These are phyloP conservation scores for Dorcus hopei DNA, from an alignment of 2,888 invertebrate genomes.

Conservation along the genomic window DNA sequence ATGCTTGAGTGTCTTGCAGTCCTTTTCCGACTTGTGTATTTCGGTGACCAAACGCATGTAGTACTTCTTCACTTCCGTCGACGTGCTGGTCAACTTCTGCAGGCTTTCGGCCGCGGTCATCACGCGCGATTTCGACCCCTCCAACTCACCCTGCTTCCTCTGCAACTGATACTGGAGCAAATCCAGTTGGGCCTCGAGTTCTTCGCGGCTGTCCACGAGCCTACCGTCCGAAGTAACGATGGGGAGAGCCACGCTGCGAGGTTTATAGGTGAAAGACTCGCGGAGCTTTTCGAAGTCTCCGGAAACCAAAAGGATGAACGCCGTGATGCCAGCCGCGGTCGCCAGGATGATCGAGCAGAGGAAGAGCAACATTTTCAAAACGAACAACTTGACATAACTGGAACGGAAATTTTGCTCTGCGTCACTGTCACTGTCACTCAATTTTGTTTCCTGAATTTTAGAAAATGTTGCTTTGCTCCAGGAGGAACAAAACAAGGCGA, in stretches of 20 bases:
- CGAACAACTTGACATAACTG: not conserved
- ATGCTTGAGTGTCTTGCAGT: slow-evolving; percentile 34
- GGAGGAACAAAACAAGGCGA: too few species aligned
- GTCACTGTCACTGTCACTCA: too few species aligned
- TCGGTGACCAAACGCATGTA: slow-evolving; percentile 36
- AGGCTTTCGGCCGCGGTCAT: slow-evolving; percentile 34
- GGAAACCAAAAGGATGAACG: slow-evolving; percentile 34
- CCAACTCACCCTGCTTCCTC: slow-evolving; percentile 37
- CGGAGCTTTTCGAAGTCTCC: slow-evolving; percentile 35
- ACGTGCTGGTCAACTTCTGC: slow-evolving; percentile 35
- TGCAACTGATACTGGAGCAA: slow-evolving; percentile 35
- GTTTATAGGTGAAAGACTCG: slow-evolving; percentile 18
- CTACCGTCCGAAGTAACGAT: slow-evolving; percentile 25
- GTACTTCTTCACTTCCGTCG: slow-evolving; percentile 36
- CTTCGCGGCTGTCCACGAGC: slow-evolving; percentile 37
- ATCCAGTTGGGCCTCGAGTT: slow-evolving; percentile 39
- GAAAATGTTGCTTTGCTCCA: too few species aligned
- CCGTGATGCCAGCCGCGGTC: slow-evolving; percentile 35
- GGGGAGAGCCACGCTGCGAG: slow-evolving; percentile 24
- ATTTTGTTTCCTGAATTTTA: too few species aligned
- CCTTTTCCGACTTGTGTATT: slow-evolving; percentile 35
- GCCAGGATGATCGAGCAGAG: slow-evolving; percentile 32
- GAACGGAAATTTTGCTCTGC: too few species aligned
- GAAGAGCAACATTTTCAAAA: slow-evolving; percentile 28
- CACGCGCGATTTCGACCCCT: slow-evolving; percentile 33